A percentile compares a stretch with the other conserved stretches of the same genome.
phyloP scores from a whole-genome alignment of 2,797 vertebrate genomes.

The Fundulus diaphanus region DNA sequence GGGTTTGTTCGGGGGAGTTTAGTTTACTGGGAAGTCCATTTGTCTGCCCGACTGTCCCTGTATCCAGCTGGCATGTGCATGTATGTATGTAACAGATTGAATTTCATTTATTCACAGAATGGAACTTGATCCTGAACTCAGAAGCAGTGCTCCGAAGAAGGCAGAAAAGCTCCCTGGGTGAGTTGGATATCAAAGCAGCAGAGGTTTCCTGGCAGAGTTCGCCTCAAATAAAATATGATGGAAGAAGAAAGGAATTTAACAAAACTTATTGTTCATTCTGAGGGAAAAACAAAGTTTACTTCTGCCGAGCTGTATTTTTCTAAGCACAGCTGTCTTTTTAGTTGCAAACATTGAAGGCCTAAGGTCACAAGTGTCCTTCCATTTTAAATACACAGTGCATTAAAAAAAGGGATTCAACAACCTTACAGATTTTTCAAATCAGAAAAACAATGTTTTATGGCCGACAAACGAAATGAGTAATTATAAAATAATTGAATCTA shows the following conservation, averaged over 20 bases:
- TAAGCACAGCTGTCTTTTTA: neutral
- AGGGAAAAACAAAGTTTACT: conserved; percentile 2
- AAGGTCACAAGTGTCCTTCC: no score
- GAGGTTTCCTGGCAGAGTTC: conserved; percentile 1
- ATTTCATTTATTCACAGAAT: conserved; percentile 66
- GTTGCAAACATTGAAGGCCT: neutral
- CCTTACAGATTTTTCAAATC: neutral
- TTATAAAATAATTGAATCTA: neutral
- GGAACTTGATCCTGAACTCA: conserved; percentile 34
- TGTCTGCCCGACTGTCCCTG: conserved; percentile 59
- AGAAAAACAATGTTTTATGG: neutral
- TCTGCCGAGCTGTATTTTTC: neutral
- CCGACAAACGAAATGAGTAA: neutral
- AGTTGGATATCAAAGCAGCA: conserved; percentile 27
- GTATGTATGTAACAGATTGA: conserved; percentile 61
- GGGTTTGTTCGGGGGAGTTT: conserved; percentile 52
- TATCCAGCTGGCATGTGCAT: conserved; percentile 67
- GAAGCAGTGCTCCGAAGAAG: conserved; percentile 30
- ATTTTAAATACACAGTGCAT: neutral
- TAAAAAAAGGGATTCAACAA: neutral
- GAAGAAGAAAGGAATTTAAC: neutral
- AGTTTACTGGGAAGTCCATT: conserved; percentile 68
- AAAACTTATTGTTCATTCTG: neutral
- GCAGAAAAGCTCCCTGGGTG: conserved; percentile 33
- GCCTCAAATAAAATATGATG: neutral